Conservation (phyloP, 2,113 vertebrate species). For the Stigmatopora nigra region DNA sequence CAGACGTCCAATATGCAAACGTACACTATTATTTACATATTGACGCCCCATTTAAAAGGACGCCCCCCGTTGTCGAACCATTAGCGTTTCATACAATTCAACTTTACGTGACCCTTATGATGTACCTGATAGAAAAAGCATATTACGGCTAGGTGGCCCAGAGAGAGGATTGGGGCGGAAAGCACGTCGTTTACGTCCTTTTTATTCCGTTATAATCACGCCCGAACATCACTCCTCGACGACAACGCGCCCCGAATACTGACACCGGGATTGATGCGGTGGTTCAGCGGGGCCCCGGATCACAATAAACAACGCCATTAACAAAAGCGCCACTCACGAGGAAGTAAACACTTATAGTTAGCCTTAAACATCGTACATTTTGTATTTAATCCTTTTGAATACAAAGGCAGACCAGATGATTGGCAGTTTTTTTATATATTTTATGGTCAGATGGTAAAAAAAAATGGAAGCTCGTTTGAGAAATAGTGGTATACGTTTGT, state of each 20-base stretch:
- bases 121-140: constrained; percentile 35
- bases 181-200: constrained; percentile 68
- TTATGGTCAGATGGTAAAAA: neutral
- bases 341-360: constrained; percentile 57
- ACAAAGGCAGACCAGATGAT: constrained; percentile 52
- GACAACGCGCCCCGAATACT: constrained; percentile 50
- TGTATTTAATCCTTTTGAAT: constrained; percentile 60
- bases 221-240: constrained; percentile 59
- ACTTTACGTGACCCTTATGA: constrained; percentile 85
- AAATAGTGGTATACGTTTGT: constrained; percentile 14
- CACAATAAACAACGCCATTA: constrained; percentile 72
- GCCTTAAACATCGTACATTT: constrained; percentile 41
- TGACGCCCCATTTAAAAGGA: constrained; percentile 1
- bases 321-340: constrained; percentile 49
- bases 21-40: neutral
- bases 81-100: constrained; percentile 86
- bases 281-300: constrained; percentile 53
- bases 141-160: constrained; percentile 45
- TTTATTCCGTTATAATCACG: constrained; percentile 71
- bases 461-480: constrained; percentile 2
- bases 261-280: constrained; percentile 66
- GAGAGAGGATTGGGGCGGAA: constrained; percentile 65
- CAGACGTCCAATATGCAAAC: constrained; percentile 45
- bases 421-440: constrained; percentile 39
- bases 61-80: constrained; percentile 66